These are phyloP conservation scores for Lamprotornis superbus DNA, from an alignment of 2,113 vertebrate genomes.

Conservation along the genomic window DNA sequence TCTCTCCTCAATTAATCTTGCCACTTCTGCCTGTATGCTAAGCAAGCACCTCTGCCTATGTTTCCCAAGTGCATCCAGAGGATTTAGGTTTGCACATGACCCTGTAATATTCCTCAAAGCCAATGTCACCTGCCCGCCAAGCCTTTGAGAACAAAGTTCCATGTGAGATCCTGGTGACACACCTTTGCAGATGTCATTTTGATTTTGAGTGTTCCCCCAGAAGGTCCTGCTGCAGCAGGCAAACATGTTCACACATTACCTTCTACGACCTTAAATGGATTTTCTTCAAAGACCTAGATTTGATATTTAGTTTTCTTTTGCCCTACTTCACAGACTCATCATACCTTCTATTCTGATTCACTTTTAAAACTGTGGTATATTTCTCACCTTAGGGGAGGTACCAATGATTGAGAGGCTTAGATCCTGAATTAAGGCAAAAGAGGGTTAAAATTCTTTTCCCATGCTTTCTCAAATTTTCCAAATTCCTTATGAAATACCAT, in stretches of 20 bases:
- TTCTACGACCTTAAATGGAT: neutral
- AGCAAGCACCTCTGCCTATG: neutral
- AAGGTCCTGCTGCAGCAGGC: neutral
- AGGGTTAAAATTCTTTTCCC: neutral
- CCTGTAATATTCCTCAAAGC: neutral
- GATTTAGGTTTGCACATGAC: neutral
- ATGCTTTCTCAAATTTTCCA: neutral
- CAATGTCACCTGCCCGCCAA: neutral
- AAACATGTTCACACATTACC: neutral
- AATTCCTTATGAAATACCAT: neutral
- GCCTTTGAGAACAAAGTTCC: neutral
- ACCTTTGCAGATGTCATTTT: neutral
- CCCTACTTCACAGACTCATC: neutral
- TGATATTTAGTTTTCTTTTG: neutral
- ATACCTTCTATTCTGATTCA: neutral
- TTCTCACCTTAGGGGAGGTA: neutral
- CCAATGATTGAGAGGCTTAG: neutral
- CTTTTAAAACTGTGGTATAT: neutral
- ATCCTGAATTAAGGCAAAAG: neutral
- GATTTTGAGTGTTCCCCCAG: neutral
- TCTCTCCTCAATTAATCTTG: neutral
- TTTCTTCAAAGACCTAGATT: neutral
- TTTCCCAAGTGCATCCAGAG: neutral
- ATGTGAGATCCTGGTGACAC: neutral
- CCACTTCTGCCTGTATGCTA: neutral